Conservation (phyloP, 2,113 vertebrate genomes). For the Nibea coibor region DNA sequence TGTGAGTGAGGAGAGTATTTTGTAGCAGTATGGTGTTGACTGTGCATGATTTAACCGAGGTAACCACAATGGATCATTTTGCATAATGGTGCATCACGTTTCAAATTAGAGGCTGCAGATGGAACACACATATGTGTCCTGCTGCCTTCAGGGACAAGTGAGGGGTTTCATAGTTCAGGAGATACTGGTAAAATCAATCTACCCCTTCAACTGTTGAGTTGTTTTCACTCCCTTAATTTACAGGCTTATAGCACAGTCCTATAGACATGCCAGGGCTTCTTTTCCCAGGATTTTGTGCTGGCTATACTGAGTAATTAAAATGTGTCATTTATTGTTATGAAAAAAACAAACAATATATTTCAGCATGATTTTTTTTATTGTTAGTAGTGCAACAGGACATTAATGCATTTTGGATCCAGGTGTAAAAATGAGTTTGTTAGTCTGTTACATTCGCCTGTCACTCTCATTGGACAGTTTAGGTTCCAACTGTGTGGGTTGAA, state of each 20-base stretch:
- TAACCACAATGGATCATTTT: conserved; percentile 34
- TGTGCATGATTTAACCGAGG: conserved; percentile 31
- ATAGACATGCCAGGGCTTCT: neutral
- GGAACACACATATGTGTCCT: conserved; percentile 10
- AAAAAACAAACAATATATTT: too few relatives aligned
- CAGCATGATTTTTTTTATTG: too few relatives aligned
- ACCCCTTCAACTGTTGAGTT: neutral
- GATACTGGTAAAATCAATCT: conserved; percentile 6
- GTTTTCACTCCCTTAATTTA: neutral
- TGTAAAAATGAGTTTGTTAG: too few relatives aligned
- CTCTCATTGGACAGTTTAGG: too few relatives aligned
- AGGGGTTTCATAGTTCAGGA: neutral
- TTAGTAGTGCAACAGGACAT: too few relatives aligned
- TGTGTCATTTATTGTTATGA: neutral
- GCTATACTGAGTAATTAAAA: neutral
- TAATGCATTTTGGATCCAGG: neutral
- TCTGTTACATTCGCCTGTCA: too few relatives aligned
- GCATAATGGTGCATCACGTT: conserved; percentile 48
- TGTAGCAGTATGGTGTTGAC: conserved; percentile 3
- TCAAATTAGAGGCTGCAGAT: conserved; percentile 37
- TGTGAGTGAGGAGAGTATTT: neutral
- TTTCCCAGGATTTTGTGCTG: neutral
- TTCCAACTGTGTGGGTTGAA: too few relatives aligned
- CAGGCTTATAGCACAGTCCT: neutral
- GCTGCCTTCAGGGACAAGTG: neutral